Evolutionary conservation across 1,140 invertebrate species (phyloP), one percentile per base, ranked within the genome.

Genomic region (Aricia agestis): DNA sequence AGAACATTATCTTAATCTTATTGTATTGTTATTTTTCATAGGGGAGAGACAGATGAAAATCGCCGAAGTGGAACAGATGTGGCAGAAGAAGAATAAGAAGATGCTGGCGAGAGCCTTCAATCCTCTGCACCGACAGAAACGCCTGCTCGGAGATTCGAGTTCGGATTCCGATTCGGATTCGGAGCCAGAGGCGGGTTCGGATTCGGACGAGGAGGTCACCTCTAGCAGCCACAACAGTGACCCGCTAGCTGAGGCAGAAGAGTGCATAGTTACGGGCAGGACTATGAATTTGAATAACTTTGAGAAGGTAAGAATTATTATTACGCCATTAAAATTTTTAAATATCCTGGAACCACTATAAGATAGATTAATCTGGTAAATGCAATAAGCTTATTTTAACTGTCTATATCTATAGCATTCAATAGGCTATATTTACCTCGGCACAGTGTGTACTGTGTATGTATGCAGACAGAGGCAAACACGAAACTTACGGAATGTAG

Each of bases 231-330:
- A 86, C 70, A 73, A 93, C 59, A 92, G 93, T 36, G 86, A 92
- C 15, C 87, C 92, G 4, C 85, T 93, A 17, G 93, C 94, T 6
- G 95, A 95, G 25, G 93, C 94, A 1, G 95, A 95, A 57, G 94
- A 94, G 1, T 98, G 97, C 78, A 96, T 98, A 57, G 94, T 96
- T 0, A 95, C 96, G 76, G 97, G 97, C 13, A 93, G 96, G 70
- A 96, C 94, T 69, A 98, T 97, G 94, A 94, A 97, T 0, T 83
- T 98, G 2, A 95, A 94, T 75, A 94, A 95, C 1, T 98, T 98
- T 85, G 97, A 95, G 78, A 84, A 82, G 79, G 87, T 86, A 67
- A 36, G 9, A 6, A 36, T 36, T 9, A 6, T 6, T 6, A 36
- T 36, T n/a, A n/a, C n/a, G n/a, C n/a, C n/a, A n/a, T n/a, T n/a